Evolutionary conservation across 2,113 vertebrate species (phyloP).

Genomic region (Coptodon bakossiorum): DNA sequence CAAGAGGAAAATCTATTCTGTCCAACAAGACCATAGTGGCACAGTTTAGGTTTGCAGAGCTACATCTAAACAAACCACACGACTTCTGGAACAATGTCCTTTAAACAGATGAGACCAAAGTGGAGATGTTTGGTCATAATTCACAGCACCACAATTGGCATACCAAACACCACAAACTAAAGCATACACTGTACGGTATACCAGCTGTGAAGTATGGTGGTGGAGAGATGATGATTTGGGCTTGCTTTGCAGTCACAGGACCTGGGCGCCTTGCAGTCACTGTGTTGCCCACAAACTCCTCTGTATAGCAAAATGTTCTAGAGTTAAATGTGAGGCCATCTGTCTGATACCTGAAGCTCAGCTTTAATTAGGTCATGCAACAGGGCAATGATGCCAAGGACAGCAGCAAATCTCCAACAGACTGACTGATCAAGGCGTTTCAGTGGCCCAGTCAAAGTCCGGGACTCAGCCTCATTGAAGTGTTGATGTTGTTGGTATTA

Average conservation of each 20-base stretch:
- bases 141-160: not conserved
- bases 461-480: not conserved
- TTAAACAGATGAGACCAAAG: not conserved
- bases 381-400: not conserved
- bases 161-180: not conserved
- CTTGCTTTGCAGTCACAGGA: not conserved
- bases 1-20: not conserved
- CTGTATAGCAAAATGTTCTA: not conserved
- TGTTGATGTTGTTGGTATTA: not conserved
- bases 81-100: not conserved
- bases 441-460: not conserved
- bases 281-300: not conserved
- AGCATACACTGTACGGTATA: not conserved
- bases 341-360: not conserved
- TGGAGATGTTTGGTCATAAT: not conserved
- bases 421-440: not conserved
- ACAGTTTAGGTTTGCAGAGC: not conserved
- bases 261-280: not conserved
- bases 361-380: not conserved
- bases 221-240: not conserved
- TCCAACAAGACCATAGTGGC: not conserved
- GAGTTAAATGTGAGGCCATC: not conserved
- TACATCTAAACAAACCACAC: not conserved
- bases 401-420: not conserved
- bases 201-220: not conserved